These are phyloP conservation scores for Limnephilus rhombicus DNA, from an alignment of 2,888 invertebrate genomes.

Conservation along the genomic window DNA sequence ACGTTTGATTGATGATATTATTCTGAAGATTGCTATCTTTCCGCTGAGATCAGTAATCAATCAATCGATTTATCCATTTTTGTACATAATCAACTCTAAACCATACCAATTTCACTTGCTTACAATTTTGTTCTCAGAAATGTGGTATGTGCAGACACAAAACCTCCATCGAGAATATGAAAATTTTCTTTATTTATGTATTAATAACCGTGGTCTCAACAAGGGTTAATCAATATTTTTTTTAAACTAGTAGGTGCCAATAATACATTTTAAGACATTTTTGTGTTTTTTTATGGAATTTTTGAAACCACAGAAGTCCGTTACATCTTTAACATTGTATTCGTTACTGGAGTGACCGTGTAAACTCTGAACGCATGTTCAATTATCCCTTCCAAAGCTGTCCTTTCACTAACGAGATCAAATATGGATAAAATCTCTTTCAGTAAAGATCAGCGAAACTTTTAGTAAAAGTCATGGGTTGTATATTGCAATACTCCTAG, in stretches of 20 bases:
- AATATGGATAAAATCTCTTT: background rate
- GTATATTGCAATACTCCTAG: background rate
- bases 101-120: background rate
- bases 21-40: background rate
- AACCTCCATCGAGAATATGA: too few species aligned
- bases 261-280: background rate
- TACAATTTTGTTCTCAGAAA: background rate
- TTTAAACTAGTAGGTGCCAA: too few species aligned
- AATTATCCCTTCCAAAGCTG: background rate
- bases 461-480: background rate
- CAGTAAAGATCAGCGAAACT: background rate
- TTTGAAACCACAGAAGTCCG: too few species aligned
- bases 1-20: background rate
- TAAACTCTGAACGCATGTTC: background rate
- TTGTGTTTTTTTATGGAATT: too few species aligned
- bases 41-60: background rate
- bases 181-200: too few species aligned
- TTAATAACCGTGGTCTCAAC: too few species aligned
- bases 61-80: background rate
- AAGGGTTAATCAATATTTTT: too few species aligned
- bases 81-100: background rate
- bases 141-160: too few species aligned
- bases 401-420: background rate
- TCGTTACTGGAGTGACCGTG: background rate
- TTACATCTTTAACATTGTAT: too few species aligned